phyloP scores from a whole-genome alignment of 2,113 vertebrate species.

The Oenanthe oenanthe region DNA sequence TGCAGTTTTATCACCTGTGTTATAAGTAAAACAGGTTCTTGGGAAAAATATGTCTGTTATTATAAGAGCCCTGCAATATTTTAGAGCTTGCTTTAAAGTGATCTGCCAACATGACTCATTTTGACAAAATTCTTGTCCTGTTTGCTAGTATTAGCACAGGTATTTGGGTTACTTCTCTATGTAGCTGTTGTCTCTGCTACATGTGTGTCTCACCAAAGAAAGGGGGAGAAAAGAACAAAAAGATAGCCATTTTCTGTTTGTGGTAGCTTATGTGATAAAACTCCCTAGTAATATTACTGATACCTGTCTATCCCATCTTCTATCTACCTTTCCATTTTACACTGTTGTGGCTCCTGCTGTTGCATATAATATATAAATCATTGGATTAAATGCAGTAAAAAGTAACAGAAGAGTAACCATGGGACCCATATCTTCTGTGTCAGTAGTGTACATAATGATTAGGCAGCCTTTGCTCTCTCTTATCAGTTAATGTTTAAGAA shows the following conservation, averaged over 20 bases:
- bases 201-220: background rate
- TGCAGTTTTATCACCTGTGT: background rate
- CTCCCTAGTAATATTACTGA: background rate
- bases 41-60: background rate
- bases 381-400: background rate
- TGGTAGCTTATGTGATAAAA: background rate
- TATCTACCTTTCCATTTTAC: background rate
- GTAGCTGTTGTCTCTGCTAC: background rate
- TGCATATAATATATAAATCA: background rate
- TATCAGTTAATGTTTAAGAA: background rate
- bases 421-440: background rate
- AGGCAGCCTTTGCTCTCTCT: background rate
- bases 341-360: background rate
- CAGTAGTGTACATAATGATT: background rate
- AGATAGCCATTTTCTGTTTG: background rate
- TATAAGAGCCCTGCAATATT: background rate
- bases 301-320: background rate
- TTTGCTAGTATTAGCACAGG: background rate
- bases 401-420: background rate
- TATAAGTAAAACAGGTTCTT: background rate
- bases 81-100: background rate
- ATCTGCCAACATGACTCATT: background rate
- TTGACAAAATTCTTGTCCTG: background rate
- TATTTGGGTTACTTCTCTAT: background rate
- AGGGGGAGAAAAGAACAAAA: background rate